Evolutionary conservation across 2,113 vertebrate genomes (phyloP), one percentile per base, ranked within the genome.

Genomic region (Choloepus hoffmanni): DNA sequence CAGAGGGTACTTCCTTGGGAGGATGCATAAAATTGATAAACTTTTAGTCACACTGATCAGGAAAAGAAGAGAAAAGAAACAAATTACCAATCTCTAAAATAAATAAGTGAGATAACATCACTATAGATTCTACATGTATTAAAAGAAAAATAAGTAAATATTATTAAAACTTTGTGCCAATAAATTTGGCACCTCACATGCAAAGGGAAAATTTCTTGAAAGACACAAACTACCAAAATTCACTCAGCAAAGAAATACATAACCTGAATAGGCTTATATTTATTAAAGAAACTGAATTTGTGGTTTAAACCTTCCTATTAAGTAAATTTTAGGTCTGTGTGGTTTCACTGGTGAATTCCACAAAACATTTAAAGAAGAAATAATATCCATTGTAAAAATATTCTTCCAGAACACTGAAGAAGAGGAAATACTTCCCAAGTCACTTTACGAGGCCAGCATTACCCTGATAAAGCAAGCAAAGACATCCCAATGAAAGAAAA

Each of bases 91-190:
- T 74, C 21, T 89, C 45, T 89, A 67, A 28, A 74, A 65, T 89
- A 89, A 91, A 43, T 33, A 89, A 91, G 43, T 33, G 74, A 92
- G n/a, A 68, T 73, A 72, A 62, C n/a, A 74, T n/a, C 45, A 48
- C 33, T 67, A 48, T 15, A 45, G 36, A 76, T 76, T 72, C 55
- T 82, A 81, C 13, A 82, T n/a, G 33, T 73, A 81, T 10, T 74
- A 58, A 58, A 36, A 58, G 24, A 23, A 58, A 79, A 88, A 93
- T 19, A 28, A 48, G 26, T 53, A 65, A 45, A 67, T 40, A 55
- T 45, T 23, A 63, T 48, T 40, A 60, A 58, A 48, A 88, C 55
- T 53, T 72, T n/a, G 72, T 93, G 19, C 43, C n/a, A 88, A 63
- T 63, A 81, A 81, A 26, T 50, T 63, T 63, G 55, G 81, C 67